phyloP scores from a whole-genome alignment of 2,888 invertebrate species.

The Brenthis ino region DNA sequence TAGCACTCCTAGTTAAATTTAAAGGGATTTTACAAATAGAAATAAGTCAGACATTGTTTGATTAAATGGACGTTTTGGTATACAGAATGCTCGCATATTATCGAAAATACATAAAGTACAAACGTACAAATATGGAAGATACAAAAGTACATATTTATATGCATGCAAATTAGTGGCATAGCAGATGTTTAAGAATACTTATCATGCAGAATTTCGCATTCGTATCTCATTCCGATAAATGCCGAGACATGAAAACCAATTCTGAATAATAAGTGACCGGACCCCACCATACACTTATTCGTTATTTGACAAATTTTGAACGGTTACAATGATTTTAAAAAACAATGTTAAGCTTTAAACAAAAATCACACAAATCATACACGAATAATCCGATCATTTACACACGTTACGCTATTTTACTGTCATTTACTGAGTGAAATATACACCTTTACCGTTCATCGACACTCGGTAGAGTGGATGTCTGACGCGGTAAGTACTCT shows the following conservation, averaged over 20 bases:
- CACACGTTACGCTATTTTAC: constrained; percentile 63
- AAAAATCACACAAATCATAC: constrained; percentile 50
- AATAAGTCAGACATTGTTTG: constrained; percentile 14
- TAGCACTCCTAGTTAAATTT: not conserved
- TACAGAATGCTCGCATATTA: constrained; percentile 40
- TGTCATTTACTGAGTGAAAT: constrained; percentile 73
- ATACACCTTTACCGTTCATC: constrained; percentile 68
- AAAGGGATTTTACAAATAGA: not conserved
- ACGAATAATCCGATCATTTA: constrained; percentile 54
- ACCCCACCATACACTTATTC: constrained; percentile 9
- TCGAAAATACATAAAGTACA: constrained; percentile 24
- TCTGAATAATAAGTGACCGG: constrained; percentile 56
- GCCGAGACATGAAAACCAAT: constrained; percentile 70
- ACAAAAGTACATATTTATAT: constrained; percentile 18
- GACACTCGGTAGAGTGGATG: constrained; percentile 51
- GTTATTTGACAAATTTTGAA: constrained; percentile 7
- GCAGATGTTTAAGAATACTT: constrained; percentile 37
- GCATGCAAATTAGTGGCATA: constrained; percentile 9
- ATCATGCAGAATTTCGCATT: constrained; percentile 58
- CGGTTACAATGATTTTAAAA: not conserved
- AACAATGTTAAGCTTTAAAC: constrained; percentile 38
- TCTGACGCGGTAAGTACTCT: constrained; percentile 54
- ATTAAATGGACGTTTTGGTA: constrained; percentile 39
- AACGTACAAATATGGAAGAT: constrained; percentile 16
- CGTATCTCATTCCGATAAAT: constrained; percentile 76